Percentiles rank a stretch among this genome's conserved stretches.
Evolutionary conservation across 92 coral and sea anemone species (phyloP).

Genomic region (Virgularia gustaviana): DNA sequence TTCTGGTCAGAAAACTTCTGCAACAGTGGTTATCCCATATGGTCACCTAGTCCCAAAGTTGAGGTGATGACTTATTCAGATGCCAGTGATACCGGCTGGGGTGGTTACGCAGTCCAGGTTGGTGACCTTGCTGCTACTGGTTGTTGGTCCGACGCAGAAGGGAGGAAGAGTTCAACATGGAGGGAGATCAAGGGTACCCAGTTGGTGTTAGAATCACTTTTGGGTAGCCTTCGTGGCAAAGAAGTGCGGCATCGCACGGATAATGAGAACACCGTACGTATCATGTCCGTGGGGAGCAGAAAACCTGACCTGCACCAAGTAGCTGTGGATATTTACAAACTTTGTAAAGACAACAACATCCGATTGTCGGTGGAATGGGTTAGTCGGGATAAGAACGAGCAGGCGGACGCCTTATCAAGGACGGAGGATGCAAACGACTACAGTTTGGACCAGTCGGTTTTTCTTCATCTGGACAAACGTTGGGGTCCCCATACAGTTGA

Average conservation of each 20-base stretch:
- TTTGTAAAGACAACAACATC: conserved; percentile 48
- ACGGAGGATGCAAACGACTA: conserved; percentile 53
- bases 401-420: conserved; percentile 41
- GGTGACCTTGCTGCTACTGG: conserved; percentile 17
- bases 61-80: conserved; percentile 51
- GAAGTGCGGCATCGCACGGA: conserved; percentile 57
- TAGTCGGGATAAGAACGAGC: conserved; percentile 44
- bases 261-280: conserved; percentile 52
- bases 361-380: conserved; percentile 53
- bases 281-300: conserved; percentile 49
- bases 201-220: not conserved
- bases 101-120: conserved; percentile 38
- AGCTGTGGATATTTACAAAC: conserved; percentile 53
- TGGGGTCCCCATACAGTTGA: conserved; percentile 61
- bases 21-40: conserved; percentile 46
- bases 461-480: conserved; percentile 34
- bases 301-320: conserved; percentile 49
- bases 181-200: not conserved
- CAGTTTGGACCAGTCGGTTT: conserved; percentile 51
- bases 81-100: conserved; percentile 66
- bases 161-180: not conserved
- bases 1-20: conserved; percentile 55
- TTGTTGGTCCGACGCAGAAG: not conserved
- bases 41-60: conserved; percentile 53
- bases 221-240: not conserved